Evolutionary conservation across 2,888 invertebrate genomes (phyloP), one percentile per base, ranked within the genome.

Genomic region (Ennomos fuscantarius): DNA sequence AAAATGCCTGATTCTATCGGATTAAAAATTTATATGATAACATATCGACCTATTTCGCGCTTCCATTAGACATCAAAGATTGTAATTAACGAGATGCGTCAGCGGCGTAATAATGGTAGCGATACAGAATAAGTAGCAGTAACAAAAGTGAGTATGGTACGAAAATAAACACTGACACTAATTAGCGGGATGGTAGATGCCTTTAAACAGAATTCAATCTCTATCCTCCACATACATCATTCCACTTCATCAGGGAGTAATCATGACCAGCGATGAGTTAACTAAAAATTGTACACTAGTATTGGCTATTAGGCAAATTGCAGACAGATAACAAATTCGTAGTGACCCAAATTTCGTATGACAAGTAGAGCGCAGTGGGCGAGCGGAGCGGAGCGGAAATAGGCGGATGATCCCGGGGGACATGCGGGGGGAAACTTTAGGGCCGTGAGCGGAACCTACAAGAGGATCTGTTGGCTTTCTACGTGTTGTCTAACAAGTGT

Each of bases 331-430:
- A 80, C 79, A 83, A 83, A 87, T 84, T 84, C 74, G 74, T 72
- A 71, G 80, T 88, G 89, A 88, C 88, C 89, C 81, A 87, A 85
- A 87, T 89, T 82, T 80, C 71, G 72, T 70, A 73, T 74, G 82
- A 84, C 82, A 81, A 81, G 79, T 77, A 75, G 74, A 79, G 74
- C 76, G 77, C 69, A 73, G 66, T 65, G 66, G 73, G 63, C 72
- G 69, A 65, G 69, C 70, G 69, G 67, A 72, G 66, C 66, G 62
- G 67, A 69, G 77, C 79, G 79, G 82, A 79, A 78, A 83, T 77
- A 79, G 79, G 81, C 76, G 78, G 79, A 80, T 79, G 75, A 80
- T 86, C 87, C 83, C 81, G 67, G 61, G 82, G 81, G 85, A 79
- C 61, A 59, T 53, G 68, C 58, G 69, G 60, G 76, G 72, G 74